phyloP scores from a whole-genome alignment of 2,113 vertebrate genomes.

The Embiotoca jacksoni region DNA sequence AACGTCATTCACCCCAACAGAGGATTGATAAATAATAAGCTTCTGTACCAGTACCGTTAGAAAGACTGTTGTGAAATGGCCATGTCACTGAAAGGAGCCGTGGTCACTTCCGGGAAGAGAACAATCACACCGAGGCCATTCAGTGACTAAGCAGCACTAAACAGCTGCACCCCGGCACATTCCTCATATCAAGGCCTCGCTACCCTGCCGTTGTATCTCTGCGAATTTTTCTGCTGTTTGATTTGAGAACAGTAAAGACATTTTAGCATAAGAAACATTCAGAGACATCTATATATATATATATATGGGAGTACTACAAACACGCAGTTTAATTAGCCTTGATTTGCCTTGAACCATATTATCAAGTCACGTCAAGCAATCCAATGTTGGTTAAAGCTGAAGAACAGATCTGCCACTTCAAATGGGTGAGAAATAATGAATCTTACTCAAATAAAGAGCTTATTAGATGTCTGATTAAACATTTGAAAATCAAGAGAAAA shows the following conservation, averaged over 20 bases:
- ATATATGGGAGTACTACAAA: background rate
- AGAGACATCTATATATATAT: background rate
- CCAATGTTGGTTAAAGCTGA: background rate
- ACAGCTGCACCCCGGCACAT: background rate
- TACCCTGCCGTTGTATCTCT: background rate
- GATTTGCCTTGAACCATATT: background rate
- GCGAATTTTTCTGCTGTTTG: background rate
- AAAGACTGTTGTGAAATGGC: background rate
- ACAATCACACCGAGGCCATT: background rate
- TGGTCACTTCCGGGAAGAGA: conserved; percentile 11
- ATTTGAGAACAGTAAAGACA: background rate
- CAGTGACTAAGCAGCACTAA: background rate
- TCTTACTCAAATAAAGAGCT: background rate
- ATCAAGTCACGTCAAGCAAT: background rate
- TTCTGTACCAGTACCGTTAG: background rate
- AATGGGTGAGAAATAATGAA: background rate
- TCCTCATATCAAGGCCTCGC: background rate
- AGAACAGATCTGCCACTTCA: background rate
- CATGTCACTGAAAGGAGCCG: background rate
- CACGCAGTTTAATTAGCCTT: background rate
- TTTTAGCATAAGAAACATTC: background rate
- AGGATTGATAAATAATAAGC: background rate
- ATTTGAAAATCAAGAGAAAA: conserved; percentile 3
- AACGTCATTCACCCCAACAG: background rate
- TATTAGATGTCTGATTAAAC: conserved; percentile 36